Conservation (phyloP, 2,113 vertebrate genomes). For the Balaeniceps rex region DNA sequence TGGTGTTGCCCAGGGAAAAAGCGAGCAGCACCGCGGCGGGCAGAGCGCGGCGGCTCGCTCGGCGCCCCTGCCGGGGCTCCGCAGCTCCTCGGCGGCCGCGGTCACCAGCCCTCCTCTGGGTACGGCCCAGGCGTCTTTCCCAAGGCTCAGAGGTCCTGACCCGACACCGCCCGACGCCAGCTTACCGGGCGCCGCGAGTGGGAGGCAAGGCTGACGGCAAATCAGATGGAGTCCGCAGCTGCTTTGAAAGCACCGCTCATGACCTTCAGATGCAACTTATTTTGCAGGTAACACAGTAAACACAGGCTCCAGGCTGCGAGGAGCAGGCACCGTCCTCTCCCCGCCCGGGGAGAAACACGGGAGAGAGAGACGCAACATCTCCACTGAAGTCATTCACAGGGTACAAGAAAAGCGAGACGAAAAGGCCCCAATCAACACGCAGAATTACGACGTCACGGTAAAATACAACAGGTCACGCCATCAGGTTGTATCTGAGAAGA, state of each 20-base stretch:
- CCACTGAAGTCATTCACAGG: background rate
- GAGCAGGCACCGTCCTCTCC: background rate
- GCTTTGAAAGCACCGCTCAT: background rate
- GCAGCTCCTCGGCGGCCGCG: background rate
- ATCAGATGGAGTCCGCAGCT: background rate
- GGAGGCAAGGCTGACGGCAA: background rate
- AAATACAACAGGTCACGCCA: background rate
- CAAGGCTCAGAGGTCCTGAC: background rate
- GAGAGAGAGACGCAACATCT: background rate
- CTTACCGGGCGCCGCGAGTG: background rate
- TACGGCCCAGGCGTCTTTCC: background rate
- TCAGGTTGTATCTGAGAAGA: background rate
- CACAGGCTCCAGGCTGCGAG: background rate
- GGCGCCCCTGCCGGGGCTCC: background rate
- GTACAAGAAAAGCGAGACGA: fast-evolving
- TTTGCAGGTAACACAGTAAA: background rate
- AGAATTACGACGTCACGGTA: background rate
- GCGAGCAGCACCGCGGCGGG: background rate
- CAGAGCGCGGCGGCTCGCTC: background rate
- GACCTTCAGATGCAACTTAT: background rate
- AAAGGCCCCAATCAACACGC: background rate
- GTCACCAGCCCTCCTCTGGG: background rate
- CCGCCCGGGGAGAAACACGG: fast-evolving
- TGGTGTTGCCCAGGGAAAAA: background rate
- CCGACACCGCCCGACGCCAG: background rate